A percentile compares a stretch with the other conserved stretches of the same genome.
Evolutionary conservation across 2,113 vertebrate species (phyloP).

Genomic region (Xenus cinereus): DNA sequence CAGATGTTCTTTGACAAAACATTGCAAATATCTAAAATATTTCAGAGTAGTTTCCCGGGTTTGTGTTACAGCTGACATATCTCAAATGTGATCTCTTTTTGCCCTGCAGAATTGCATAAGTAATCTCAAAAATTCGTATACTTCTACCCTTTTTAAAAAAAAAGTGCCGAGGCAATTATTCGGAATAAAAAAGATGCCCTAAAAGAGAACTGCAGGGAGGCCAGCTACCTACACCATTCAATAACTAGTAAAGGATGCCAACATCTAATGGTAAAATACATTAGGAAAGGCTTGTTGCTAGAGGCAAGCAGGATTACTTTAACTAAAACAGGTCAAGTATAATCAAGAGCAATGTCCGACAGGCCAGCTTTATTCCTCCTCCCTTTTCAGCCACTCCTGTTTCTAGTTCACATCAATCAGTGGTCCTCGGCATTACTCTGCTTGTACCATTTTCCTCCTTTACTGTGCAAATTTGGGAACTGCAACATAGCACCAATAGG

Average conservation of each 20-base stretch:
- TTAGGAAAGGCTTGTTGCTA: neutral
- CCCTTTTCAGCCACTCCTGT: neutral
- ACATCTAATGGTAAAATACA: neutral
- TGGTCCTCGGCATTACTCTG: neutral
- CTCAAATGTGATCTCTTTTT: neutral
- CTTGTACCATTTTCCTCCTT: neutral
- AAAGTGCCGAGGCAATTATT: neutral
- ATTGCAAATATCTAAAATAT: neutral
- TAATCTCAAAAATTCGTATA: neutral
- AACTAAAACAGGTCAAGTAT: neutral
- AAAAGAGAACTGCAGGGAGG: neutral
- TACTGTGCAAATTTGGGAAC: neutral
- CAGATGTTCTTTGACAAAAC: neutral
- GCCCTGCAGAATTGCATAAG: neutral
- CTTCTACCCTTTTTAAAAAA: neutral
- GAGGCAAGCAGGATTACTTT: slow-evolving; percentile 11
- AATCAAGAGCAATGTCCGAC: neutral
- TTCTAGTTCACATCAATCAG: neutral
- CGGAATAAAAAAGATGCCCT: neutral
- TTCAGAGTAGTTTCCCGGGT: neutral
- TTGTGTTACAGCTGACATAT: neutral
- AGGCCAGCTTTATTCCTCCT: neutral
- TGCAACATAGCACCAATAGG: neutral
- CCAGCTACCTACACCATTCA: neutral
- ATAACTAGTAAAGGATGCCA: neutral